phyloP scores from a whole-genome alignment of 2,888 invertebrate genomes.

The Acanthopleura granulata region DNA sequence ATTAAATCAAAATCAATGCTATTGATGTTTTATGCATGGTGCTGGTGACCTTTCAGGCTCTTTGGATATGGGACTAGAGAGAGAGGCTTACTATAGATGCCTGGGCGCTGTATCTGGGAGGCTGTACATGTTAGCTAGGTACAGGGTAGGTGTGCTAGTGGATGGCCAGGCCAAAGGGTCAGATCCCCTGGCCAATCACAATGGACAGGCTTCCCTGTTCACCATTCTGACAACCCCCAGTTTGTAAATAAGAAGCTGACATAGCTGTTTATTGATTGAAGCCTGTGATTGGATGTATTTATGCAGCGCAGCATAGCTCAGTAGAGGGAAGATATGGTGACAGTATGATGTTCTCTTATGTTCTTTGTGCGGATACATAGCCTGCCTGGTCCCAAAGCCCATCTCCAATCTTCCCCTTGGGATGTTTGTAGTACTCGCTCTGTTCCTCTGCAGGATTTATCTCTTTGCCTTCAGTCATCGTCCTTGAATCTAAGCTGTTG shows the following conservation, averaged over 20 bases:
- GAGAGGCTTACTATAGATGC: background rate
- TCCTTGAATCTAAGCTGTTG: too few relatives aligned
- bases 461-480: too few relatives aligned
- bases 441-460: too few relatives aligned
- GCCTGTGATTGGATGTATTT: slow-evolving; percentile 13
- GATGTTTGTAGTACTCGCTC: too few relatives aligned
- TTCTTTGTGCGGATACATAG: background rate
- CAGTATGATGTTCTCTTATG: background rate
- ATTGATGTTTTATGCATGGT: slow-evolving; percentile 17
- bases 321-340: background rate
- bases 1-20: slow-evolving; percentile 20
- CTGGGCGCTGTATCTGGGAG: too few relatives aligned
- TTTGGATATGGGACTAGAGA: background rate
- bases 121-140: too few relatives aligned
- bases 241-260: slow-evolving; percentile 17
- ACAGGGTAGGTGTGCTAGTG: too few relatives aligned
- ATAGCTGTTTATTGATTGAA: slow-evolving; percentile 18
- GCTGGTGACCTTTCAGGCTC: background rate
- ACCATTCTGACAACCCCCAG: background rate
- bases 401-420: too few relatives aligned
- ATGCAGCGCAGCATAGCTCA: background rate
- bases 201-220: background rate
- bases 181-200: background rate
- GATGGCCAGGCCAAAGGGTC: slow-evolving; percentile 4
- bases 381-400: too few relatives aligned